Conservation (phyloP, 2,888 invertebrate species). For the Caenorhabditis japonica region DNA sequence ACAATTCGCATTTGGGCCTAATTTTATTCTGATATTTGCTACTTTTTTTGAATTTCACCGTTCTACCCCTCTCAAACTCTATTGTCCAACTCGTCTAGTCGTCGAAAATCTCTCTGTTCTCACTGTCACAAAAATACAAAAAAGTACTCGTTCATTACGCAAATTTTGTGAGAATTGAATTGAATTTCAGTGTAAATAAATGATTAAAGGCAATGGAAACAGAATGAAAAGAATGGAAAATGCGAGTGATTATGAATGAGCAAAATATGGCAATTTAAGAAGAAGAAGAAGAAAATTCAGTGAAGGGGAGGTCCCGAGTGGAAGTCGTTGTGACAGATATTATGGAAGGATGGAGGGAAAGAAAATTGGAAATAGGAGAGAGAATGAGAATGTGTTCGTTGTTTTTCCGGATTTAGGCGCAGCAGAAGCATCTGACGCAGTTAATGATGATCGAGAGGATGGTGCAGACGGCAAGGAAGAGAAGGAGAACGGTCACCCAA, state of each 20-base stretch:
- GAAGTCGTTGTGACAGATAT: conserved; percentile 12
- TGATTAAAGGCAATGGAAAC: conserved; percentile 12
- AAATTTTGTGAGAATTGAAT: too few species aligned
- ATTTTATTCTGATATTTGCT: neutral
- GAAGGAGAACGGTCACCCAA: conserved; percentile 67
- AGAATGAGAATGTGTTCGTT: neutral
- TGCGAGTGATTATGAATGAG: conserved; percentile 1
- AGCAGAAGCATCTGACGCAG: conserved; percentile 70
- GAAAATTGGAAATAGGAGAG: neutral
- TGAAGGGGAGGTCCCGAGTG: conserved; percentile 19
- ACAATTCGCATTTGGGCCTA: conserved; percentile 80
- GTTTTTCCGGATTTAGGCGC: conserved; percentile 41
- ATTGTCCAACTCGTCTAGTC: conserved; percentile 9
- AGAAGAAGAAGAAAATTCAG: neutral
- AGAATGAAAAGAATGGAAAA: neutral
- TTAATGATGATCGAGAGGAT: conserved; percentile 69
- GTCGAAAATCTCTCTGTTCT: conserved; percentile 8
- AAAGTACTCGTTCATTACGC: conserved; percentile 37
- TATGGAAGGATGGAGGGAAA: conserved; percentile 5
- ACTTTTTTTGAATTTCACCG: conserved; percentile 16
- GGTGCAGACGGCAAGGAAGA: conserved; percentile 64
- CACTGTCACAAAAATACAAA: neutral
- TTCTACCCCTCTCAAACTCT: conserved; percentile 2
- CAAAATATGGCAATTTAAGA: conserved; percentile 31
- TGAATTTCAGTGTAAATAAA: conserved; percentile 21